These are phyloP conservation scores for Bombylius discolor DNA, from an alignment of 2,888 invertebrate species.

Conservation along the genomic window DNA sequence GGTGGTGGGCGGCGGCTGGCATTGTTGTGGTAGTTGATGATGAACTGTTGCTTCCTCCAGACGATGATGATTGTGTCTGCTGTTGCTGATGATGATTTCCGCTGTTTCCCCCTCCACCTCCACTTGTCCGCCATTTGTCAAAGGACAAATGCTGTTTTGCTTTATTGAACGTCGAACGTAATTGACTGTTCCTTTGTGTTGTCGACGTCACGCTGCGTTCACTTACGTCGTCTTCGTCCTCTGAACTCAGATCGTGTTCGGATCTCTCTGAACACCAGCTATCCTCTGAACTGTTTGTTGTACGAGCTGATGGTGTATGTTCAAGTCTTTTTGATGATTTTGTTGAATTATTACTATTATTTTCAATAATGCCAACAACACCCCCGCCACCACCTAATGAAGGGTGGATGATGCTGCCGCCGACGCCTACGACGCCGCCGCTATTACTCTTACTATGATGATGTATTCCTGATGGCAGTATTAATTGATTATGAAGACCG, in stretches of 20 bases:
- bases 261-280: conserved; percentile 44
- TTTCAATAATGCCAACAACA: conserved; percentile 17
- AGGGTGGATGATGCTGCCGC: conserved; percentile 15
- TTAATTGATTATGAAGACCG: conserved; percentile 20
- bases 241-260: conserved; percentile 38
- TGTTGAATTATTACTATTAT: conserved; percentile 35
- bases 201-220: conserved; percentile 25
- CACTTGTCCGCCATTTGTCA: conserved; percentile 56
- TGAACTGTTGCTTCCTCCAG: conserved; percentile 9
- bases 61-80: conserved; percentile 1
- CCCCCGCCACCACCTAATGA: conserved; percentile 15
- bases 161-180: conserved; percentile 67
- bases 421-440: conserved; percentile 15
- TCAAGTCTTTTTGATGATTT: conserved; percentile 32
- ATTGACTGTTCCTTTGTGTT: conserved; percentile 56
- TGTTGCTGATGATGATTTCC: conserved; percentile 24
- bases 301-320: conserved; percentile 26
- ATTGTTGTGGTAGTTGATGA: conserved; percentile 10
- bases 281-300: conserved; percentile 43
- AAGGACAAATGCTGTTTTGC: conserved; percentile 61
- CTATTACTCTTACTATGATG: conserved; percentile 18
- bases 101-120: conserved; percentile 29
- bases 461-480: conserved; percentile 23
- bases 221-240: conserved; percentile 49
- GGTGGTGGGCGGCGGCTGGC: conserved; percentile 14